Percentiles rank a stretch among this genome's conserved stretches.
Conservation (phyloP, 2,888 invertebrate genomes). For the Leucoma salicis region DNA sequence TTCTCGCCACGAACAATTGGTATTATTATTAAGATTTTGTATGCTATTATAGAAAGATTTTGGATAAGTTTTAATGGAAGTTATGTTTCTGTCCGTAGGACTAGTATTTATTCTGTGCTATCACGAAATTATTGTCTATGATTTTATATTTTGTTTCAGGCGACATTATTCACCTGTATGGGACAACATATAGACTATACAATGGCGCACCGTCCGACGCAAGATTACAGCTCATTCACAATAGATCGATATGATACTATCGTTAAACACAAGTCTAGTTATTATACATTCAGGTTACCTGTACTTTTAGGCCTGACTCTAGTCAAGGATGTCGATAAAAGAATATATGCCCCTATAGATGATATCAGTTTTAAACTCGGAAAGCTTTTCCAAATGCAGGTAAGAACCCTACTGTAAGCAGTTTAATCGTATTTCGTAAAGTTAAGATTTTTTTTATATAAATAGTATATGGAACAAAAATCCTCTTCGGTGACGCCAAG, state of each 20-base stretch:
- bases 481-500: too few relatives aligned
- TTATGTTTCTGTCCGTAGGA: too few relatives aligned
- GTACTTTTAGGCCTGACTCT: constrained; percentile 91
- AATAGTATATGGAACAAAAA: too few relatives aligned
- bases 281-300: constrained; percentile 94
- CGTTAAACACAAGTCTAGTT: constrained; percentile 93
- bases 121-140: too few relatives aligned
- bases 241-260: constrained; percentile 92
- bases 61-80: too few relatives aligned
- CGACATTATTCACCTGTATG: constrained; percentile 84
- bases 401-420: constrained; percentile 40
- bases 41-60: too few relatives aligned
- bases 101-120: too few relatives aligned
- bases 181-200: constrained; percentile 91
- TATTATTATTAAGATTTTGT: too few relatives aligned
- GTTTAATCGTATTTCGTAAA: not conserved
- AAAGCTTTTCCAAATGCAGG: constrained; percentile 95
- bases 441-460: too few relatives aligned
- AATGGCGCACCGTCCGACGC: constrained; percentile 69
- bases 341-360: constrained; percentile 87
- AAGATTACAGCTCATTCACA: constrained; percentile 83
- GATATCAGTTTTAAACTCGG: constrained; percentile 94
- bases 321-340: constrained; percentile 85
- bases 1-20: too few relatives aligned
- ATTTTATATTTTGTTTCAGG: constrained; percentile 44